Evolutionary conservation across 2,888 invertebrate genomes (phyloP).

Genomic region (Ctena decussata): DNA sequence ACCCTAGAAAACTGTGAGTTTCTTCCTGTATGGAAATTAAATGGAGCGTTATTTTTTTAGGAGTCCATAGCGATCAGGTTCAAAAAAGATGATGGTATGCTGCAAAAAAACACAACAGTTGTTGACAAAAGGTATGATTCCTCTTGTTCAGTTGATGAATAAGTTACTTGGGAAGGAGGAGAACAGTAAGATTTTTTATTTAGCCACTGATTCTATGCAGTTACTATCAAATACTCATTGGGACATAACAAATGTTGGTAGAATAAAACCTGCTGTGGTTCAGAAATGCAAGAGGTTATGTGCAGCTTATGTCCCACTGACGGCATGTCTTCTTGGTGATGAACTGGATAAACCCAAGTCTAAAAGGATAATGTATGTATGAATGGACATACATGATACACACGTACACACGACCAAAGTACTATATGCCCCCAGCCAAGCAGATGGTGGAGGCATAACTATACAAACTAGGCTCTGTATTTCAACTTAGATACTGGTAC

Average conservation of each 20-base stretch:
- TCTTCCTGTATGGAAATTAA: neutral
- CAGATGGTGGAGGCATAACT: no score
- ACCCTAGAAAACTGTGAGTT: conserved; percentile 11
- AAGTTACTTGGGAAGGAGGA: neutral
- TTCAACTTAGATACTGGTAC: no score
- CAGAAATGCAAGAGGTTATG: conserved; percentile 14
- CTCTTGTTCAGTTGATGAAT: conserved; percentile 7
- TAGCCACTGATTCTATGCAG: conserved; percentile 11
- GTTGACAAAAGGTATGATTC: neutral
- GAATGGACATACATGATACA: no score
- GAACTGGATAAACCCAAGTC: no score
- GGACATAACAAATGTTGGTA: conserved; percentile 1
- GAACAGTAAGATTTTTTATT: neutral
- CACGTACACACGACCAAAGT: no score
- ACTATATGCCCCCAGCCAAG: no score
- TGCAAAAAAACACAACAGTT: neutral
- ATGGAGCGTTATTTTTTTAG: neutral
- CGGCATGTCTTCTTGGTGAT: no score
- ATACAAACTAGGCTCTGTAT: no score
- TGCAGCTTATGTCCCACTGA: neutral
- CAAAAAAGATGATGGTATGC: neutral
- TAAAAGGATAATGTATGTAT: no score
- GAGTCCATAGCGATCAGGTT: neutral
- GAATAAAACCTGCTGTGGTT: conserved; percentile 14
- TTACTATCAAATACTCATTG: conserved; percentile 20